These are phyloP conservation scores for Carettochelys insculpta DNA, from an alignment of 2,113 vertebrate genomes.

Conservation along the genomic window DNA sequence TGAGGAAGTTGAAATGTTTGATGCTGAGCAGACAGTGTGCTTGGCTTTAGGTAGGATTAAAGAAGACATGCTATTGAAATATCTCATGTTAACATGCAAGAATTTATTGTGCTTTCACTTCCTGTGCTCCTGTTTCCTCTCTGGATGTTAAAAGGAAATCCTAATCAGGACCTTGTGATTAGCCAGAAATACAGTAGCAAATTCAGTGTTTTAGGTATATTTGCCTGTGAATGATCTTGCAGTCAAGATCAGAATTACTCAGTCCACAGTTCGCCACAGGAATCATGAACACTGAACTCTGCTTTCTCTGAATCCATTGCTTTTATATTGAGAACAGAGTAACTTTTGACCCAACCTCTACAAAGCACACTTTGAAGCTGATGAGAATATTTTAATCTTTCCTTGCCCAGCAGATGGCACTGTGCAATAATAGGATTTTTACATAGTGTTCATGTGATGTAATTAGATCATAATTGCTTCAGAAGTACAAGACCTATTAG, in stretches of 20 bases:
- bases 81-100: constrained; percentile 25
- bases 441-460: rapidly evolving
- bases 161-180: constrained; percentile 35
- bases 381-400: not conserved
- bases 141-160: constrained; percentile 60
- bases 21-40: not conserved
- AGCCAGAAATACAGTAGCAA: constrained; percentile 39
- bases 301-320: constrained; percentile 5
- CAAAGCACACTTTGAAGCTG: rapidly evolving
- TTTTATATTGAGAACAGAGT: not conserved
- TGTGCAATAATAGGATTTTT: constrained; percentile 57
- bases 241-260: not conserved
- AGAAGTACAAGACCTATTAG: not conserved
- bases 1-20: not conserved
- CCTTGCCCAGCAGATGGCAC: constrained; percentile 75
- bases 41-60: constrained; percentile 11
- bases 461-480: rapidly evolving
- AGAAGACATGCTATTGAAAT: constrained; percentile 6
- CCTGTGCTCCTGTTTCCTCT: constrained; percentile 68
- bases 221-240: not conserved
- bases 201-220: not conserved
- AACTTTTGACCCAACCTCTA: rapidly evolving
- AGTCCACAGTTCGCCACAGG: not conserved
- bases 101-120: constrained; percentile 58
- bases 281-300: constrained; percentile 16